Evolutionary conservation across 2,113 vertebrate species (phyloP), one percentile per base, ranked within the genome.

Genomic region (Pyrgilauda ruficollis): DNA sequence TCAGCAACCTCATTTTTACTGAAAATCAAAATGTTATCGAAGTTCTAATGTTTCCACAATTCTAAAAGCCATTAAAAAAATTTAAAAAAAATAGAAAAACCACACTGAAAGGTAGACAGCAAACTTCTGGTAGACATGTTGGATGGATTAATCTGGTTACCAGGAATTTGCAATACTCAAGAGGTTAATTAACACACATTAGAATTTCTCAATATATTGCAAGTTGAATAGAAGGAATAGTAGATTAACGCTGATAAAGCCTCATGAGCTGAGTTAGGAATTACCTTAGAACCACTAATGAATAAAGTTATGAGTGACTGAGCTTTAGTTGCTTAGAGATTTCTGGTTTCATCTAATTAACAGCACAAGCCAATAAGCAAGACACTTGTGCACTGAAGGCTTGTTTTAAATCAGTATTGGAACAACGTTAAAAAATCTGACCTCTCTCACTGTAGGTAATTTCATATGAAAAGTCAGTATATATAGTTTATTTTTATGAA

Each of bases 181-280:
- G 87, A 94, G 84, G 46, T 94, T 96, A 97, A 97, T 98, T 98
- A 97, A 59, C 43, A 23, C 31, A 83, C 81, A 93, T 93, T 92
- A 96, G 37, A 93, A 94, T 82, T 72, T 95, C 88, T 94, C 59
- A 87, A 50, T 58, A 59, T 56, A 87, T 56, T 91, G 21, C n/a
- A 95, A 87, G 20, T 18, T 96, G 84, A 85, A 93, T 69, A 89
- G 73, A 94, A 85, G 64, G 88, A 95, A 94, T 43, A 92, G 68
- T 75, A 95, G 89, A 95, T 97, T 96, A 94, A 35, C 23, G 67
- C 81, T 87, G 76, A 90, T 90, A 95, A 92, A 96, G 19, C 62
- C 91, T 94, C 89, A 31, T 24, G 74, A 89, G 81, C 33, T 91
- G 28, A 90, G 33, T 69, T 64, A 70, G 52, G 55, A 96, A 97